Conservation (phyloP, 1,140 invertebrate species). For the Trachymyrmex septentrionalis region DNA sequence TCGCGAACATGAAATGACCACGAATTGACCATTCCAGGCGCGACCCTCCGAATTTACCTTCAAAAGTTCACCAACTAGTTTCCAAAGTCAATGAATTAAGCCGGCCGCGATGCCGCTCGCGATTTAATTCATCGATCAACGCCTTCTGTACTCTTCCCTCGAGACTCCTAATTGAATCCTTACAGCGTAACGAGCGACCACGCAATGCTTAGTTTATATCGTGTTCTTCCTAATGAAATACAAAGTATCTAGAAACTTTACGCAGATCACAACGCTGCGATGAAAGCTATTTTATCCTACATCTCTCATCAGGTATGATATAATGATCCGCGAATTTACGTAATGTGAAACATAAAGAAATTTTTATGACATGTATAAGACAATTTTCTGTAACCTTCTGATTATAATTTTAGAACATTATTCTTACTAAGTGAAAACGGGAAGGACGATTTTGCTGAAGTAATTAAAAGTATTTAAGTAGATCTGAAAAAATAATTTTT, state of each 20-base stretch:
- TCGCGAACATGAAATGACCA: no score
- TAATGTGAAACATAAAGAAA: background rate
- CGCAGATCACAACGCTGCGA: constrained; percentile 13
- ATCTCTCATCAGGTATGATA: background rate
- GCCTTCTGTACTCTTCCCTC: constrained; percentile 47
- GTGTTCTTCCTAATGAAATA: constrained; percentile 55
- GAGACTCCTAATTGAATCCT: constrained; percentile 64
- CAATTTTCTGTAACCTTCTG: background rate
- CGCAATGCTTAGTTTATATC: constrained; percentile 58
- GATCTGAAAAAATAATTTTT: no score
- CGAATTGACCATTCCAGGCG: constrained; percentile 44
- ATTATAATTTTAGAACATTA: background rate
- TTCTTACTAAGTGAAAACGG: background rate
- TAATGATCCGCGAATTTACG: background rate
- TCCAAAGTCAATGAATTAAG: constrained; percentile 69
- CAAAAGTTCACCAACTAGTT: constrained; percentile 60
- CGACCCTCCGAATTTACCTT: constrained; percentile 53
- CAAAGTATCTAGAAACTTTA: constrained; percentile 41
- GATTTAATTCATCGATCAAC: constrained; percentile 66
- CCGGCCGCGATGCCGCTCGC: constrained; percentile 52
- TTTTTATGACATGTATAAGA: background rate
- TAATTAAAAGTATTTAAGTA: no score
- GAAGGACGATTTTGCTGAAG: no score
- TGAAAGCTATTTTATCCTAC: constrained; percentile 14
- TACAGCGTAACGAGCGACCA: constrained; percentile 60